phyloP scores from a whole-genome alignment of 2,113 vertebrate species.

The Microtus oregoni region DNA sequence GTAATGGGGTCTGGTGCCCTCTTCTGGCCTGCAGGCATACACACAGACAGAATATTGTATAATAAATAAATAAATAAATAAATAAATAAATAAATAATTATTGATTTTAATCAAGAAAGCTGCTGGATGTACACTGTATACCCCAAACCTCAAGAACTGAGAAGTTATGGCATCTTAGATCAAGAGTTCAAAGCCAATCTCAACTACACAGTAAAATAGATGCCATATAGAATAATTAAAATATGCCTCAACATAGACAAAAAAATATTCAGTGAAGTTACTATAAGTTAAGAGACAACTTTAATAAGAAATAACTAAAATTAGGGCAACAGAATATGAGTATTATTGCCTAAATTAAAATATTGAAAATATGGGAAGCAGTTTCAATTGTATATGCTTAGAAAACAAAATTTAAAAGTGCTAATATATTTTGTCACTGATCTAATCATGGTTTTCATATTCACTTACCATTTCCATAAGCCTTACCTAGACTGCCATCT shows the following conservation, averaged over 20 bases:
- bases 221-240: too few relatives aligned
- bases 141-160: background rate
- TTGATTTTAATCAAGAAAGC: background rate
- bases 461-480: background rate
- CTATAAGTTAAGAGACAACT: background rate
- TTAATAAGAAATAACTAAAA: background rate
- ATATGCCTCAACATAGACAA: background rate
- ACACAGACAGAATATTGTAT: too few relatives aligned
- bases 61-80: too few relatives aligned
- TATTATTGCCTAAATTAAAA: background rate
- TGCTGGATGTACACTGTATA: background rate
- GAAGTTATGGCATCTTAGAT: background rate
- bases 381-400: background rate
- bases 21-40: too few relatives aligned
- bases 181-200: background rate
- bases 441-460: background rate
- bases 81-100: too few relatives aligned
- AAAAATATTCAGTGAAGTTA: background rate
- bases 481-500: background rate
- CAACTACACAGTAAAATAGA: background rate
- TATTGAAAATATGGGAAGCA: background rate
- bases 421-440: background rate
- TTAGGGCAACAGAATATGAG: background rate
- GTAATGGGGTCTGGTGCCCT: too few relatives aligned
- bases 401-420: background rate